Percentiles rank a stretch among this genome's conserved stretches.
These are phyloP conservation scores for Muscicapa comitata DNA, from an alignment of 2,797 vertebrate genomes.

Conservation along the genomic window DNA sequence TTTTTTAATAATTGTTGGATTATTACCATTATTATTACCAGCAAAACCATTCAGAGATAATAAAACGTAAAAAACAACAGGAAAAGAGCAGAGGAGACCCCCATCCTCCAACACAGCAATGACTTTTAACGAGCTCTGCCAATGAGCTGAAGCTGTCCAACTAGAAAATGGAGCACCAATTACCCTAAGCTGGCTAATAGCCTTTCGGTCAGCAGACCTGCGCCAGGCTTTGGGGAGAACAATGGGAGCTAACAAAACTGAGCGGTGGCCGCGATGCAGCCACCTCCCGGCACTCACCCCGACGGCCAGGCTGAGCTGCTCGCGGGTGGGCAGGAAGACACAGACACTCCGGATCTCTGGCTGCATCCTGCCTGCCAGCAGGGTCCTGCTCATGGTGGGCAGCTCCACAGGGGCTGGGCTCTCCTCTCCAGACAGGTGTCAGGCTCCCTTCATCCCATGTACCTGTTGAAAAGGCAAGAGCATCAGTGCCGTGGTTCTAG, in stretches of 20 bases:
- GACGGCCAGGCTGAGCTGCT: conserved; percentile 81
- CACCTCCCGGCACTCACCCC: conserved; percentile 74
- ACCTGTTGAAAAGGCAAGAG: conserved; percentile 24
- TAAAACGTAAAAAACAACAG: not conserved
- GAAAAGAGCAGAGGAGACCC: not conserved
- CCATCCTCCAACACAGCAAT: not conserved
- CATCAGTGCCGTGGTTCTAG: not conserved
- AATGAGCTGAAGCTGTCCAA: not conserved
- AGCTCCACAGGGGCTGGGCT: not conserved
- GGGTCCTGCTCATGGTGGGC: conserved; percentile 34
- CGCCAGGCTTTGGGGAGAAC: not conserved
- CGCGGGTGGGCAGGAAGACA: conserved; percentile 85
- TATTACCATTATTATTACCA: not conserved
- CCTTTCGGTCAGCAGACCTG: not conserved
- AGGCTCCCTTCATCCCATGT: conserved; percentile 26
- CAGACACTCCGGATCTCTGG: conserved; percentile 80
- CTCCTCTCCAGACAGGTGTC: not conserved
- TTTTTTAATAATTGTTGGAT: not conserved
- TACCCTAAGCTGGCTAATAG: conserved; percentile 25
- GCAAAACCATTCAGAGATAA: not conserved
- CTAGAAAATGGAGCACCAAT: not conserved
- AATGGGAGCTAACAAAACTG: not conserved
- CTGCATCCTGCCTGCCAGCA: conserved; percentile 44
- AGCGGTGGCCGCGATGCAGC: rapidly evolving
- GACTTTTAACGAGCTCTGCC: not conserved